A percentile compares a stretch with the other conserved stretches of the same genome.
These are phyloP conservation scores for Dynastes tityus DNA, from an alignment of 2,888 invertebrate genomes.

Conservation along the genomic window DNA sequence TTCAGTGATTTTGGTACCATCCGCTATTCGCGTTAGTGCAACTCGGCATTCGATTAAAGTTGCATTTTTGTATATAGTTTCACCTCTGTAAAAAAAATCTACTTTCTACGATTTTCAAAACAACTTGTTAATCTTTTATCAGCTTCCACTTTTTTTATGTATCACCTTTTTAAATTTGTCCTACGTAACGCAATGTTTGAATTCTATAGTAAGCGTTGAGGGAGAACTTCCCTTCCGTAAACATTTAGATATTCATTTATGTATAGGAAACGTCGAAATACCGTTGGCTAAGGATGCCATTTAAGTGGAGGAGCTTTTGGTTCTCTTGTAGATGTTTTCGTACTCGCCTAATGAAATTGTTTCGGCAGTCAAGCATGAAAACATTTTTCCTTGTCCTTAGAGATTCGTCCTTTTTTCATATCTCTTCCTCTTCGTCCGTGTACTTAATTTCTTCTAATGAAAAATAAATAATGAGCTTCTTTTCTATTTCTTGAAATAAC, in stretches of 20 bases:
- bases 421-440: neutral
- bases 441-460: constrained; percentile 13
- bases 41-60: neutral
- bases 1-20: constrained; percentile 1
- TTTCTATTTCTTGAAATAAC: neutral
- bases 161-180: neutral
- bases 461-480: neutral
- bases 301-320: constrained; percentile 20
- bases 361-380: constrained; percentile 42
- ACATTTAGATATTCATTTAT: constrained; percentile 43
- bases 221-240: constrained; percentile 15
- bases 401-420: constrained; percentile 8
- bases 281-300: constrained; percentile 8
- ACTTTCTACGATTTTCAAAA: neutral
- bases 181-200: constrained; percentile 2
- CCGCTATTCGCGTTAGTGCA: neutral
- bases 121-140: neutral
- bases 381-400: constrained; percentile 40
- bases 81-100: neutral
- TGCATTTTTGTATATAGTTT: neutral
- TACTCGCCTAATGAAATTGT: constrained; percentile 41
- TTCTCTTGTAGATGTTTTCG: constrained; percentile 29
- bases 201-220: constrained; percentile 15
- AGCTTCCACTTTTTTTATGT: neutral
- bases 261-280: constrained; percentile 36